A percentile compares a stretch with the other conserved stretches of the same genome.
Evolutionary conservation across 2,797 vertebrate species (phyloP).

Genomic region (Gadopsis bispinosus): DNA sequence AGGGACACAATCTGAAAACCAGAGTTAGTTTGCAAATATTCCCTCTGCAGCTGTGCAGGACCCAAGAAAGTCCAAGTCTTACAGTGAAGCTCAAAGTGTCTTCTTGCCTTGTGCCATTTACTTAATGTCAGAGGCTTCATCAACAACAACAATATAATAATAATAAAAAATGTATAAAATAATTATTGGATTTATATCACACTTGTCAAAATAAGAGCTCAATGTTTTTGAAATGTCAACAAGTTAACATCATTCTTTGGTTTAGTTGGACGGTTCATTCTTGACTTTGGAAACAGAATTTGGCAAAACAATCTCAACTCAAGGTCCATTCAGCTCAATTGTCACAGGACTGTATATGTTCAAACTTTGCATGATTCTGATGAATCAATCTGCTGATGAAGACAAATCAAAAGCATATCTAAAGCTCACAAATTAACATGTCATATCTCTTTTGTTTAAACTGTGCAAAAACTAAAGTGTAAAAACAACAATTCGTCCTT

Average conservation of each 20-base stretch:
- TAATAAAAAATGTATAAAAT: not conserved
- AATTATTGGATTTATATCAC: not conserved
- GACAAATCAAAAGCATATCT: not conserved
- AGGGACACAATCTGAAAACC: conserved; percentile 64
- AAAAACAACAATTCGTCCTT: too few relatives aligned
- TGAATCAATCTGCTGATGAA: not conserved
- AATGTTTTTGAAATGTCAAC: not conserved
- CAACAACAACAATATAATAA: not conserved
- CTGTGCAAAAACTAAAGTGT: too few relatives aligned
- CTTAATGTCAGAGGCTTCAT: conserved; percentile 13
- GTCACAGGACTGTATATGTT: not conserved
- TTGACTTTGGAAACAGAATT: not conserved
- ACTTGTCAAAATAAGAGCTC: not conserved
- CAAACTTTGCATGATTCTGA: not conserved
- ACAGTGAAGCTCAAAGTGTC: conserved; percentile 35
- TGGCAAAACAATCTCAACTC: not conserved
- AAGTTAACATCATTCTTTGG: not conserved
- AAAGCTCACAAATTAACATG: too few relatives aligned
- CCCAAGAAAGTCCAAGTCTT: conserved; percentile 39
- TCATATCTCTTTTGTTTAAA: too few relatives aligned
- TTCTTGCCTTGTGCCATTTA: conserved; percentile 22
- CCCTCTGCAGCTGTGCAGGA: conserved; percentile 58
- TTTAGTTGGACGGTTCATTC: not conserved
- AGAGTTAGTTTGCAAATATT: conserved; percentile 69
- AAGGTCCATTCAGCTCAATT: not conserved